Evolutionary conservation across 2,797 vertebrate species (phyloP), one percentile per base, ranked within the genome.

Genomic region (Syngnathus rostellatus): DNA sequence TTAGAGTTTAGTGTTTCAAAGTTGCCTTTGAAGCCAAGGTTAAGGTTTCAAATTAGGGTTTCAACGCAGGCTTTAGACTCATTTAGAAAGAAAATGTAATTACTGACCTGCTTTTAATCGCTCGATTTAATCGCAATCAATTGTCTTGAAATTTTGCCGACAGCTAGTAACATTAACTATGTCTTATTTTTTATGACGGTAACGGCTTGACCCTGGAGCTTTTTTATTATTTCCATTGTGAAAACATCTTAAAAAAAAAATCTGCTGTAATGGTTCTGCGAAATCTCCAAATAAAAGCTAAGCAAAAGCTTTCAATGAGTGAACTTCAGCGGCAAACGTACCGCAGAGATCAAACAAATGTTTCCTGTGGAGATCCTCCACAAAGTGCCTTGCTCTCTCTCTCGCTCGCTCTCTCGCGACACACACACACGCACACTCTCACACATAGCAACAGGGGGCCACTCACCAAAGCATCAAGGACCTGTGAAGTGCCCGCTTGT

Each of bases 241-340:
- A 17, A 57, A 57, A 57, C 8, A 7, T 5, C 16, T 14, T 31
- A 41, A 60, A 39, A 38, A 41, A 17, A 2, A 31, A 63, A 70
- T 48, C 54, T 8, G 5, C 63, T 31, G 65, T 62, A 74, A 83
- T 83, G 81, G 81, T 83, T 78, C 51, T 48, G 45, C 40, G 66
- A 73, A 65, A 46, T 81, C 73, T 76, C 70, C 71, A 78, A 68
- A 79, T 72, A 68, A 45, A 45, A 45, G 23, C 0, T 25, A 57
- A 80, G 71, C 53, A 67, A 74, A 68, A 59, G 64, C 63, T 78
- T 79, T 85, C 76, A 82, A 83, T 80, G 72, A 80, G 58, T 62
- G 66, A 1, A 2, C 38, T 77, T 78, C 69, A 67, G 63, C 39
- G 38, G 2, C 54, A 40, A 69, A 61, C 43, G 65, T 65, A 71